Percentiles rank a stretch among this genome's conserved stretches.
These are phyloP conservation scores for Chloroceryle aenea DNA, from an alignment of 2,113 vertebrate species.

Conservation along the genomic window DNA sequence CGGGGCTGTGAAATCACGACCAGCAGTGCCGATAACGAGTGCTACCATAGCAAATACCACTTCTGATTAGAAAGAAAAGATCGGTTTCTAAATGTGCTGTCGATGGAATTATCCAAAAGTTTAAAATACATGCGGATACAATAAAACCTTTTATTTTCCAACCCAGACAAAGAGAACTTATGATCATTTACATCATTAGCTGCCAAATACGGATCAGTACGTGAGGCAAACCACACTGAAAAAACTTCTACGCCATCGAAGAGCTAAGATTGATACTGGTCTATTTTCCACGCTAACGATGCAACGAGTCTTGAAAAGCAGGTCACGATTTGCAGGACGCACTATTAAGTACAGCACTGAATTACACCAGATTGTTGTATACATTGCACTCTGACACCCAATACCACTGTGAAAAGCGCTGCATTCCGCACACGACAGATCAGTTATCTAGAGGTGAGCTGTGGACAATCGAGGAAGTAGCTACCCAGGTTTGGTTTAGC, in stretches of 20 bases:
- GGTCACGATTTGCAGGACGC: not conserved
- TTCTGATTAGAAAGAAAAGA: not conserved
- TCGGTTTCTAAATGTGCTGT: not conserved
- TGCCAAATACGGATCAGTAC: constrained; percentile 44
- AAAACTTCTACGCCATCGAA: not conserved
- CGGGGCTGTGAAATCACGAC: not conserved
- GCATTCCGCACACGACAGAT: not conserved
- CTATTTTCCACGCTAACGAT: not conserved
- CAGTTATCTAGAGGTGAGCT: not conserved
- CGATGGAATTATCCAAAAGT: not conserved
- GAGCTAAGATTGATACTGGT: constrained; percentile 9
- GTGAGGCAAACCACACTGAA: not conserved
- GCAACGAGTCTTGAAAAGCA: not conserved
- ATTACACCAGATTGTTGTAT: not conserved
- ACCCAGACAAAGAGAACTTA: constrained; percentile 28
- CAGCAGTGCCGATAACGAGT: not conserved
- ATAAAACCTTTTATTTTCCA: constrained; percentile 39
- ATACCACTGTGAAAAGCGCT: not conserved
- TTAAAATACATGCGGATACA: constrained; percentile 63
- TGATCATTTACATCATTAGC: constrained; percentile 31
- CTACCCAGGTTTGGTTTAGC: not conserved
- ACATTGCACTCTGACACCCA: not conserved
- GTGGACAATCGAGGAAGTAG: not conserved
- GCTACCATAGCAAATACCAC: not conserved
- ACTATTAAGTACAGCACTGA: not conserved